Base-by-base conservation (phyloP, 2,888 invertebrate species). In the Morinoia aosen region DNA sequence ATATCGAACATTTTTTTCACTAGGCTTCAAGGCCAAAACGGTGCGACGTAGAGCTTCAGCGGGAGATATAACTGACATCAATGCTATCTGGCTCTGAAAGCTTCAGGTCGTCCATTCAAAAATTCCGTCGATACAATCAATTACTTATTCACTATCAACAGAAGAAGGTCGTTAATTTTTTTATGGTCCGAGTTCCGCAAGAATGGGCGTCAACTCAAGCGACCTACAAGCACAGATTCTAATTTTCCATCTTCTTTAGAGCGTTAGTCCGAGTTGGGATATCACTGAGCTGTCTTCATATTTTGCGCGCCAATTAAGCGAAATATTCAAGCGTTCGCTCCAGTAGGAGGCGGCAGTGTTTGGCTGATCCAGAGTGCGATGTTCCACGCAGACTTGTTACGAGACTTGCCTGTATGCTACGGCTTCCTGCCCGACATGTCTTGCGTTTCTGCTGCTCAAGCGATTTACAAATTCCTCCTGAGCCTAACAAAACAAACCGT, bases 241-340 rank as follows among this genome's bases (percentile, higher is more conserved):
- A 93, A 93, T 93, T 93, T 93, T 48, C 91, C 93, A 93, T 93
- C 93, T 93, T 93, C 93, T 93, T 57, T 93, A 57, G 93, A 93
- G 58, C 57, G 93, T 93, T 93, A 57, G 93, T 93, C 93, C 93
- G 58, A 93, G 93, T 93, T 93, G 56, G 93, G 93, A 93, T 93
- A 93, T 93, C 93, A 93, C 93, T 93, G 93, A 93, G 93, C 93
- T 93, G 93, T 93, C 93, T 93, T 93, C 93, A 93, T 93, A 93
- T 93, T 93, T 93, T 93, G 93, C 93, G 93, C 93, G 58, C 93
- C 93, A 93, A 93, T 93, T 93, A 93, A 93, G 93, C 93, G 93
- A 93, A 93, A 93, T 93, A 93, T 93, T 93, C 93, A 93, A 93
- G 33, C 93, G 57, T 93, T 93, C 48, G 93, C 90, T 93, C 48